These are phyloP conservation scores for Drosophila eugracilis DNA, from an alignment of 1,140 invertebrate species.

Conservation along the genomic window DNA sequence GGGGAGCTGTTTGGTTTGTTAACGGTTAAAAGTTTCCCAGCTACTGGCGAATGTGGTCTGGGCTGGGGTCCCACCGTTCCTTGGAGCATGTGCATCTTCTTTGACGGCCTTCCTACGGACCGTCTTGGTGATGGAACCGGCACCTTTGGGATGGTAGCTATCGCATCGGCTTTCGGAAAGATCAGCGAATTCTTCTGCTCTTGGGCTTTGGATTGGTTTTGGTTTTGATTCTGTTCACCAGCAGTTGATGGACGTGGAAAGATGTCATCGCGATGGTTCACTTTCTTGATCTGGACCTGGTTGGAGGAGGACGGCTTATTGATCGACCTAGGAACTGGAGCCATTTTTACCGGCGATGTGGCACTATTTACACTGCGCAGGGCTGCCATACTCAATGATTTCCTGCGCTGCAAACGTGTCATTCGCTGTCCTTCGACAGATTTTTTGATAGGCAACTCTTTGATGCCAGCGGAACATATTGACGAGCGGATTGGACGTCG, in stretches of 20 bases:
- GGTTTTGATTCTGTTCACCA: not conserved
- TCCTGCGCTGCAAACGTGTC: conserved; percentile 56
- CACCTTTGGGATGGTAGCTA: too few species aligned
- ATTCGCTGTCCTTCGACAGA: conserved; percentile 23
- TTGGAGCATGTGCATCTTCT: not conserved
- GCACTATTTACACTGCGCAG: conserved; percentile 29
- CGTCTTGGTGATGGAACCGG: not conserved
- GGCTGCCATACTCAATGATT: conserved; percentile 45
- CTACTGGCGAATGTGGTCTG: not conserved
- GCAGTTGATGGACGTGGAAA: conserved; percentile 35
- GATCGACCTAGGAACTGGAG: conserved; percentile 40
- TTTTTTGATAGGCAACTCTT: conserved; percentile 46
- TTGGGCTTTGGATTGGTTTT: not conserved
- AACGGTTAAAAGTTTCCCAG: not conserved
- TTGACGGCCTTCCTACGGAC: conserved; percentile 11
- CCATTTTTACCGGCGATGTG: conserved; percentile 64
- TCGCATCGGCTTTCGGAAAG: not conserved
- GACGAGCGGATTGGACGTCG: conserved; percentile 9
- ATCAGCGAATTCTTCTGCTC: not conserved
- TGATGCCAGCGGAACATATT: conserved; percentile 15
- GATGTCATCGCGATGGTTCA: conserved; percentile 28
- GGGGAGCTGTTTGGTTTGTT: not conserved
- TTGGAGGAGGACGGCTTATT: not conserved
- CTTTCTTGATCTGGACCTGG: not conserved
- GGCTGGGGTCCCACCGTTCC: too few species aligned